phyloP scores from a whole-genome alignment of 2,888 invertebrate genomes.

The Steinernema scapterisci region DNA sequence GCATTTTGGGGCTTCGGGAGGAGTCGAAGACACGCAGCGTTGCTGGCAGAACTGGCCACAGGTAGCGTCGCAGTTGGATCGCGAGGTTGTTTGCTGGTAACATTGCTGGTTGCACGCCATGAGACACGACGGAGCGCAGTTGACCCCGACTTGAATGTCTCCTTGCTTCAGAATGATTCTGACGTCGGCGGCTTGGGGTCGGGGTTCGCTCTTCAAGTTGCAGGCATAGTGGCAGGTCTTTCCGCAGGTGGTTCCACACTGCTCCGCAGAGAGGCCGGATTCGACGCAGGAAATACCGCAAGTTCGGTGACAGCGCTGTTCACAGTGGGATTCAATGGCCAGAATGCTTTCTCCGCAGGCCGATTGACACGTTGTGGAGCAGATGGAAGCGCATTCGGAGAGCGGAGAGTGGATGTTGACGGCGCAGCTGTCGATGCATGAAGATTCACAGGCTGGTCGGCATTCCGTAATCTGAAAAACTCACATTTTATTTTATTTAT shows the following conservation, averaged over 20 bases:
- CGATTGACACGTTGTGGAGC: constrained; percentile 14
- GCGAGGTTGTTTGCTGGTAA: constrained; percentile 1
- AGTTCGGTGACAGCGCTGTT: constrained; percentile 10
- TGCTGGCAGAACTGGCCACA: constrained; percentile 27
- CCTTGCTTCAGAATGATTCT: constrained; percentile 14
- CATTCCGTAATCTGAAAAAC: background rate
- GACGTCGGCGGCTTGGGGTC: background rate
- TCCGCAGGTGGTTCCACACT: constrained; percentile 27
- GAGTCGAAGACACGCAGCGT: background rate
- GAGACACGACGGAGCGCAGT: constrained; percentile 16
- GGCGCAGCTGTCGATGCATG: constrained; percentile 23
- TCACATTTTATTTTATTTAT: too few relatives aligned
- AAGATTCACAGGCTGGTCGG: constrained; percentile 13
- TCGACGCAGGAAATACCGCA: constrained; percentile 18
- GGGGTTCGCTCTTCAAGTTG: background rate
- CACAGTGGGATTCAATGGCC: constrained; percentile 12
- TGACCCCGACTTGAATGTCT: background rate
- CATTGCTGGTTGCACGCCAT: constrained; percentile 26
- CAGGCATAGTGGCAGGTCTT: constrained; percentile 27
- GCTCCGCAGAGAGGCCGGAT: constrained; percentile 19
- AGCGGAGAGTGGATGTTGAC: background rate
- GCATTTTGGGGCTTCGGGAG: background rate
- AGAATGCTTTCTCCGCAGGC: background rate
- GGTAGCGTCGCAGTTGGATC: constrained; percentile 20
- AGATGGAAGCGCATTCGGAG: constrained; percentile 28